A percentile compares a stretch with the other conserved stretches of the same genome.
phyloP scores from a whole-genome alignment of 2,113 vertebrate species.

The Galemys pyrenaicus region DNA sequence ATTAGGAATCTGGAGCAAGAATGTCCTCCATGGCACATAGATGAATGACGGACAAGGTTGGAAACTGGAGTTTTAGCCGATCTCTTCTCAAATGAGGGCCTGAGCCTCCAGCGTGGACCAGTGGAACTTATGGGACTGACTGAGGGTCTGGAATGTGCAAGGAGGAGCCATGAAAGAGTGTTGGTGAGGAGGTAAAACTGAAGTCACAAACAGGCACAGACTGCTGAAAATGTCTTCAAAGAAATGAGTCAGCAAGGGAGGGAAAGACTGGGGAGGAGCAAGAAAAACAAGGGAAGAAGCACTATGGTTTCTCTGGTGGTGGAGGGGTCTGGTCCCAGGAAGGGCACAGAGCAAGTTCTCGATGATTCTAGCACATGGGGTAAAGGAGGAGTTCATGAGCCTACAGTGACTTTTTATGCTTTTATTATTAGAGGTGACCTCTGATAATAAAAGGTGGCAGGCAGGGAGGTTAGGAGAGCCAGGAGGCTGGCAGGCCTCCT shows the following conservation, averaged over 20 bases:
- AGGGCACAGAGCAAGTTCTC: too few relatives aligned
- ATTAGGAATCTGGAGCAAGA: neutral
- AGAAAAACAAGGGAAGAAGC: too few relatives aligned
- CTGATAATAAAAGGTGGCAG: too few relatives aligned
- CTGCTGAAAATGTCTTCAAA: neutral
- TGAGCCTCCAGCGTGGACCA: neutral
- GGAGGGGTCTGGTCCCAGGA: too few relatives aligned
- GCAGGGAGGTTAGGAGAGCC: too few relatives aligned
- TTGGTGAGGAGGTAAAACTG: neutral
- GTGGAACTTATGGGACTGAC: neutral
- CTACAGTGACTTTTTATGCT: too few relatives aligned
- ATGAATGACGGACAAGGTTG: neutral
- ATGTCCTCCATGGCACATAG: neutral
- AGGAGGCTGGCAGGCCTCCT: too few relatives aligned
- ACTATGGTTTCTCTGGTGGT: too few relatives aligned
- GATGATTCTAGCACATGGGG: too few relatives aligned
- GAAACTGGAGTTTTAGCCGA: neutral
- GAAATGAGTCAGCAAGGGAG: neutral
- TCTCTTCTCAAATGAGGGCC: neutral
- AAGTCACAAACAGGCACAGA: neutral
- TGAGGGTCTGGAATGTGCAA: accelerated
- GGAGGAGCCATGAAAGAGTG: neutral
- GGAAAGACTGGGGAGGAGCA: too few relatives aligned
- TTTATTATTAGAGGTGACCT: too few relatives aligned
- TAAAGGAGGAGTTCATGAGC: too few relatives aligned